Percentiles rank a stretch among this genome's conserved stretches.
These are phyloP conservation scores for Salticus scenicus DNA, from an alignment of 2,888 invertebrate genomes.

Conservation along the genomic window DNA sequence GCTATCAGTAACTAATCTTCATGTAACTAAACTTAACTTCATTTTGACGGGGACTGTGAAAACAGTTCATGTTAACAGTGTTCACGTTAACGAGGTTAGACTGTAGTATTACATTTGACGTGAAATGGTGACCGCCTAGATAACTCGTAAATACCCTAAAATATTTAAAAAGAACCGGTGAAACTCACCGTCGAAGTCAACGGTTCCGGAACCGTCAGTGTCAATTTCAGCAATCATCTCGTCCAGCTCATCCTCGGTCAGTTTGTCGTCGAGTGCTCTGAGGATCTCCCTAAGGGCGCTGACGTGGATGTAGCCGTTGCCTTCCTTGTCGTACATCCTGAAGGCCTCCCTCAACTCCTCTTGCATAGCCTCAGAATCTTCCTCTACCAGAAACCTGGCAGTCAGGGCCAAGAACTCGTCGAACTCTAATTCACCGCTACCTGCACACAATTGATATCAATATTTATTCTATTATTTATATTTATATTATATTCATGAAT, in stretches of 20 bases:
- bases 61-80: no score
- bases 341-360: constrained; percentile 99
- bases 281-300: constrained; percentile 78
- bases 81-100: no score
- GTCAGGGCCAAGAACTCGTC: constrained; percentile 96
- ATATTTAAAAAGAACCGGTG: no score
- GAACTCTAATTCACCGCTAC: constrained; percentile 96
- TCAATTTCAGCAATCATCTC: constrained; percentile 80
- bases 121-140: no score
- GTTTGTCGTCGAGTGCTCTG: constrained; percentile 78
- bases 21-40: no score
- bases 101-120: no score
- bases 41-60: no score
- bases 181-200: constrained; percentile 93
- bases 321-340: constrained; percentile 97
- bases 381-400: constrained; percentile 97
- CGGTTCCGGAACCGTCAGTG: constrained; percentile 89
- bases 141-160: no score
- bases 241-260: constrained; percentile 79
- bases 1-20: no score
- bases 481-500: no score
- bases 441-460: no score
- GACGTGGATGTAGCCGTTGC: constrained; percentile 77
- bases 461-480: no score
- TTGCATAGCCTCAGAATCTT: constrained; percentile 97